These are phyloP conservation scores for Leucozona laternaria DNA, from an alignment of 2,888 invertebrate genomes.

Conservation along the genomic window DNA sequence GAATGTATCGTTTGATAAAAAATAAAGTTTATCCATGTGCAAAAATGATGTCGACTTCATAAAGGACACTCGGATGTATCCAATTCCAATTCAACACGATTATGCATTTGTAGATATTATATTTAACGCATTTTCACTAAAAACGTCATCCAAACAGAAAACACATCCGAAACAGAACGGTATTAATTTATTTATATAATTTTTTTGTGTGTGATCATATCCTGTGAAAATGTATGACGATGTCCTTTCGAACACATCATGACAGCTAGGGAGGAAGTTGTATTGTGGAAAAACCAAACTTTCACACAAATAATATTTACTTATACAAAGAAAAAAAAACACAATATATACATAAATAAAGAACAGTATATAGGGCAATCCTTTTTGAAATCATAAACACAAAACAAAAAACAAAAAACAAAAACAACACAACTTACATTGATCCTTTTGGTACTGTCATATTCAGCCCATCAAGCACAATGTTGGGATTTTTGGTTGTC, in stretches of 20 bases:
- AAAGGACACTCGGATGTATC: conserved; percentile 29
- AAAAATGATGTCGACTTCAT: conserved; percentile 47
- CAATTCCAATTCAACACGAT: conserved; percentile 24
- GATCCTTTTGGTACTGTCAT: conserved; percentile 96
- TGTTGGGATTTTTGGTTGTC: conserved; percentile 89
- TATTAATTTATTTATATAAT: conserved; percentile 37
- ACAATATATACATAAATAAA: conserved; percentile 9
- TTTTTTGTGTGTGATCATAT: conserved; percentile 15
- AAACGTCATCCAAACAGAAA: conserved; percentile 28
- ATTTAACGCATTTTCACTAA: conserved; percentile 49
- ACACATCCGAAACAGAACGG: conserved; percentile 30
- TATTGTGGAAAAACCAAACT: conserved; percentile 14
- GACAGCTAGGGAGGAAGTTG: neutral
- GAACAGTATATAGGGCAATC: conserved; percentile 7
- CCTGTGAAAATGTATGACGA: conserved; percentile 29
- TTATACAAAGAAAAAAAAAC: conserved; percentile 10
- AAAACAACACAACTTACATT: conserved; percentile 87
- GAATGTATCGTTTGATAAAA: conserved; percentile 48
- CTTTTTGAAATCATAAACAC: conserved; percentile 34
- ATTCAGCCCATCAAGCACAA: conserved; percentile 93
- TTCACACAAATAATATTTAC: conserved; percentile 22
- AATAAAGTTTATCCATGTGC: conserved; percentile 39
- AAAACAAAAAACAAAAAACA: conserved; percentile 16
- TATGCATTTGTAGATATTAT: conserved; percentile 19
- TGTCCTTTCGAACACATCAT: conserved; percentile 17